phyloP scores from a whole-genome alignment of 2,888 invertebrate species.

The Luperina nickerlii region DNA sequence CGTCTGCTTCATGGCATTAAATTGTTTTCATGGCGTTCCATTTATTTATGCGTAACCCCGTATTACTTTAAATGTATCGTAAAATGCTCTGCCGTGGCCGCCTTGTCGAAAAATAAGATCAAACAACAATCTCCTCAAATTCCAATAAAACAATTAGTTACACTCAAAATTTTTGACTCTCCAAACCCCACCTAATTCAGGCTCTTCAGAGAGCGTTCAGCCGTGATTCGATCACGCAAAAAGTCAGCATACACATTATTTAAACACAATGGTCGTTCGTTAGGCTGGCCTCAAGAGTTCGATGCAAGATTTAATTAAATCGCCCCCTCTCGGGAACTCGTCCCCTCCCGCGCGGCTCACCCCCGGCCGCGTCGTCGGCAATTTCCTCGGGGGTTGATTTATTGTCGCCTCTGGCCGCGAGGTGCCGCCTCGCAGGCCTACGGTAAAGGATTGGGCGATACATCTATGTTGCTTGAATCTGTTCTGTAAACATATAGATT shows the following conservation, averaged over 20 bases:
- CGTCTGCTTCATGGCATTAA: not conserved
- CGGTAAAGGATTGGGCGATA: conserved; percentile 86
- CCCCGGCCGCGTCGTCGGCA: conserved; percentile 81
- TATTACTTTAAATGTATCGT: not conserved
- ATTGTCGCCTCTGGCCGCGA: conserved; percentile 86
- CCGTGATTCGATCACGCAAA: conserved; percentile 80
- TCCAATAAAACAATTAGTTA: conserved; percentile 49
- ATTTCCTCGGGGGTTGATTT: conserved; percentile 90
- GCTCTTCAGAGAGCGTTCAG: conserved; percentile 68
- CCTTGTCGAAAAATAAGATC: conserved; percentile 35
- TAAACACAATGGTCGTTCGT: conserved; percentile 90
- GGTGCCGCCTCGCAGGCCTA: conserved; percentile 76
- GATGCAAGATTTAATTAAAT: conserved; percentile 92
- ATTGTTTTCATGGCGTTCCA: not conserved
- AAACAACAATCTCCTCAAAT: conserved; percentile 40
- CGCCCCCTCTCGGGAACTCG: conserved; percentile 76
- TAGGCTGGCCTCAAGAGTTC: conserved; percentile 90
- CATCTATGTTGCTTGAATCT: conserved; percentile 70
- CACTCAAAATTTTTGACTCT: conserved; percentile 53
- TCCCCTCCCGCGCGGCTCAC: conserved; percentile 61
- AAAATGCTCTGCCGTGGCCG: not conserved
- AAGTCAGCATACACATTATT: conserved; percentile 88
- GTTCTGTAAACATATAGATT: conserved; percentile 66
- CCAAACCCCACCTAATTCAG: conserved; percentile 70
- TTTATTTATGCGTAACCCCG: not conserved